These are phyloP conservation scores for Auanema freiburgensis DNA, from an alignment of 2,888 invertebrate genomes.

Conservation along the genomic window DNA sequence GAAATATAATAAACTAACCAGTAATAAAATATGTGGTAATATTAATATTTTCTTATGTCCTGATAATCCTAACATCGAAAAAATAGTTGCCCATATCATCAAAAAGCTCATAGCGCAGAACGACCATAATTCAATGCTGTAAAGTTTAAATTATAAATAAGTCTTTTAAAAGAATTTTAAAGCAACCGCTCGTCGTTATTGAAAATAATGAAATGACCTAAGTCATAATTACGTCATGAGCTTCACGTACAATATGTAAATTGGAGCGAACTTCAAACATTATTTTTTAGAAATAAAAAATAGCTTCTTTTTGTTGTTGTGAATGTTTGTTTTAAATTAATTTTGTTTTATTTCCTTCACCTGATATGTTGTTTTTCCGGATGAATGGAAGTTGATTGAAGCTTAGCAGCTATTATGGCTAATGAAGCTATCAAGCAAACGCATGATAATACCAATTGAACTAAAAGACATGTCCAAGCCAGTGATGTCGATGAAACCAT, in stretches of 20 bases:
- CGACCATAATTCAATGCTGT: slow-evolving; percentile 46
- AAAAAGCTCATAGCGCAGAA: slow-evolving; percentile 44
- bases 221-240: not conserved
- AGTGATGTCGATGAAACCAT: slow-evolving; percentile 55
- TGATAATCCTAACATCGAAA: slow-evolving; percentile 53
- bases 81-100: slow-evolving; percentile 48
- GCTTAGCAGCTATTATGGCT: slow-evolving; percentile 51
- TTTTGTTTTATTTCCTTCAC: slow-evolving; percentile 22
- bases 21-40: slow-evolving; percentile 50
- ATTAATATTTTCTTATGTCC: slow-evolving; percentile 35
- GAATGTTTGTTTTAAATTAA: not conserved
- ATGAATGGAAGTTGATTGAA: slow-evolving; percentile 38
- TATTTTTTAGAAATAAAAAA: slow-evolving; percentile 4
- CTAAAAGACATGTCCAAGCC: slow-evolving; percentile 54
- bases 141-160: slow-evolving; percentile 18
- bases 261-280: not conserved
- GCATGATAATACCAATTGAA: slow-evolving; percentile 55
- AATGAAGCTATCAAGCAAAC: slow-evolving; percentile 50
- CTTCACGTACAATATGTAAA: not conserved
- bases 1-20: slow-evolving; percentile 31
- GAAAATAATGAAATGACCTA: not conserved
- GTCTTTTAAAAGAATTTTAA: not conserved
- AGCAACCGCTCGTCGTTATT: not conserved
- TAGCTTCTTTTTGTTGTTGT: not conserved
- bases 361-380: slow-evolving; percentile 46